Percentiles rank a stretch among this genome's conserved stretches.
Evolutionary conservation across 2,797 vertebrate genomes (phyloP).

Genomic region (Eurystomus glaucurus): DNA sequence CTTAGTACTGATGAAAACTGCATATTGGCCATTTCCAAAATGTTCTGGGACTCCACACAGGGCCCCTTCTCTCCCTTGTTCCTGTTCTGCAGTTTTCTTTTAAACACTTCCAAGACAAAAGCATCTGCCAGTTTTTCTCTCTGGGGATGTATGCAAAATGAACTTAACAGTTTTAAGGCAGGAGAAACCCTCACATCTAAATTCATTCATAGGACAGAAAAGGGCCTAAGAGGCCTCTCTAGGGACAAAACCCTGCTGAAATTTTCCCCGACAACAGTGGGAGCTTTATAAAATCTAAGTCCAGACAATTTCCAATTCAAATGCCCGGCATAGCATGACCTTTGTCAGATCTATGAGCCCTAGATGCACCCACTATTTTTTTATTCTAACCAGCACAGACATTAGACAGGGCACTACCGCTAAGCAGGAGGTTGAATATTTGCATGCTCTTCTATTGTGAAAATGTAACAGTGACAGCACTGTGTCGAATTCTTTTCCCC

Average conservation of each 20-base stretch:
- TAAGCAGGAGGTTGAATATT: slow-evolving; percentile 94
- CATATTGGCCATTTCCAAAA: slow-evolving; percentile 98
- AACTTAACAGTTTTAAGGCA: slow-evolving; percentile 93
- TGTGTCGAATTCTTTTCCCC: slow-evolving; percentile 99
- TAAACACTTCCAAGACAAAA: slow-evolving; percentile 92
- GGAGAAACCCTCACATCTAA: slow-evolving; percentile 95
- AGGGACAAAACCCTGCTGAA: slow-evolving; percentile 93
- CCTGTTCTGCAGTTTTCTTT: slow-evolving; percentile 90
- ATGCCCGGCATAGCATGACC: slow-evolving; percentile 94
- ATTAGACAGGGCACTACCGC: slow-evolving; percentile 91
- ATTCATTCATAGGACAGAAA: slow-evolving; percentile 98
- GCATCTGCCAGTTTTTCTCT: slow-evolving; percentile 92
- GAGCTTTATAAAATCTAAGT: slow-evolving; percentile 92
- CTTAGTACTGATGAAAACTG: slow-evolving; percentile 97
- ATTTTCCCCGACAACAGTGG: slow-evolving; percentile 89
- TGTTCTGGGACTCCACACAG: slow-evolving; percentile 92
- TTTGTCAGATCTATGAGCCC: slow-evolving; percentile 93
- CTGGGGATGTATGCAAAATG: slow-evolving; percentile 92
- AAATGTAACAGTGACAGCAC: slow-evolving; percentile 99
- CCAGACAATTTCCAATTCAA: slow-evolving; percentile 99
- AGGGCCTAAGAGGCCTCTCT: slow-evolving; percentile 91
- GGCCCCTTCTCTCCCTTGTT: slow-evolving; percentile 87
- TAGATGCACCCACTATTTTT: slow-evolving; percentile 88
- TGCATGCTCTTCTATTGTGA: slow-evolving; percentile 98
- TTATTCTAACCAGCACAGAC: slow-evolving; percentile 91